phyloP scores from a whole-genome alignment of 2,113 vertebrate genomes.

The Seriola aureovittata region DNA sequence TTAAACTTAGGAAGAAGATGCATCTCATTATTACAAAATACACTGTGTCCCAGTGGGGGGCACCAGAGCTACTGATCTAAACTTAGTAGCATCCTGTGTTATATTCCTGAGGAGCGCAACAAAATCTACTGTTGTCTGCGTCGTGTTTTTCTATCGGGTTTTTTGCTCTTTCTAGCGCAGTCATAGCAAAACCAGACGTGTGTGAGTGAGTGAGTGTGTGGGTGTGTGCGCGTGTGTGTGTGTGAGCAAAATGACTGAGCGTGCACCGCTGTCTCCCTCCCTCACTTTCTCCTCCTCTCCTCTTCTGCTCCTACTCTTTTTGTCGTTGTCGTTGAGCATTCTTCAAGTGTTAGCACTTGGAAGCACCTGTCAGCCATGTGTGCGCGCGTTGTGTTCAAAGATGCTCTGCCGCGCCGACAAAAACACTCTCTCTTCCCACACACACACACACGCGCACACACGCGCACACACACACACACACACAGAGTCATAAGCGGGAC shows the following conservation, averaged over 20 bases:
- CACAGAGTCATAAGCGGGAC: not conserved
- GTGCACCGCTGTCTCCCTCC: conserved; percentile 19
- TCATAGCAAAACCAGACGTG: conserved; percentile 64
- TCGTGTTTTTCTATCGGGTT: conserved; percentile 17
- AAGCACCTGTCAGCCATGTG: conserved; percentile 61
- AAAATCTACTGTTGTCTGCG: not conserved
- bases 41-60: not conserved
- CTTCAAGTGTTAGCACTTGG: conserved; percentile 47
- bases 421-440: conserved; percentile 39
- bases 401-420: not conserved
- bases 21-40: not conserved
- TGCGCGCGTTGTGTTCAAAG: conserved; percentile 56
- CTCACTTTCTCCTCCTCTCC: conserved; percentile 66
- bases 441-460: not conserved
- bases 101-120: not conserved
- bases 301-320: conserved; percentile 20
- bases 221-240: conserved; percentile 1
- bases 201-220: conserved; percentile 18
- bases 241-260: conserved; percentile 42
- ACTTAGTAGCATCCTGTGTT: not conserved
- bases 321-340: conserved; percentile 29
- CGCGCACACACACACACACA: not conserved
- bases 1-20: not conserved
- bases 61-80: not conserved
- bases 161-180: conserved; percentile 49